Percentiles rank a stretch among this genome's conserved stretches.
These are phyloP conservation scores for Ibidorhyncha struthersii DNA, from an alignment of 2,113 vertebrate species.

Conservation along the genomic window DNA sequence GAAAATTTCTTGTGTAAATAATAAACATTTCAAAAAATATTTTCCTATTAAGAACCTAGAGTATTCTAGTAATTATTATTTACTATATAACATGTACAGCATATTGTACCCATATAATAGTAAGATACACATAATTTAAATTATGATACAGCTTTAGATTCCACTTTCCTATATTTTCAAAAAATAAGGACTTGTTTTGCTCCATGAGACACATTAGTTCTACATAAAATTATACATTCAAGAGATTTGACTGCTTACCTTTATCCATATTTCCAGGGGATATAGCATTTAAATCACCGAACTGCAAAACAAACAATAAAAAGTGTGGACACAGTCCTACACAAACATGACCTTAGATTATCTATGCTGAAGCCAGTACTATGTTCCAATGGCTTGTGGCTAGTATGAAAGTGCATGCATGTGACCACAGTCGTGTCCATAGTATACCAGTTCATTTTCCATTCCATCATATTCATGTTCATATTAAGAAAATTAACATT, in stretches of 20 bases:
- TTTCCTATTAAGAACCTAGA: background rate
- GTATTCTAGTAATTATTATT: background rate
- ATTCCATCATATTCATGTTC: background rate
- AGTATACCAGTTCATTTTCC: background rate
- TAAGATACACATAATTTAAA: background rate
- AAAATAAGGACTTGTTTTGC: background rate
- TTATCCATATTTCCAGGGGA: conserved; percentile 83
- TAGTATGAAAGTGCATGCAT: background rate
- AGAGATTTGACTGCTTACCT: conserved; percentile 68
- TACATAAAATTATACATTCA: background rate
- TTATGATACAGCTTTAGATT: background rate
- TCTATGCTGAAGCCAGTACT: background rate
- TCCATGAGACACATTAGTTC: background rate
- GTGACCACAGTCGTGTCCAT: background rate
- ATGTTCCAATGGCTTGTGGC: background rate
- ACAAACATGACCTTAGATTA: background rate
- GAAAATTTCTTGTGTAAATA: background rate
- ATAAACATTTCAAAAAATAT: background rate
- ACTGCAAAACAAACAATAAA: conserved; percentile 74
- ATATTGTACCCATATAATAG: background rate
- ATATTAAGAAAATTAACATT: background rate
- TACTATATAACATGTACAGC: background rate
- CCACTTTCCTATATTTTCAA: background rate
- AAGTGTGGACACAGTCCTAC: background rate
- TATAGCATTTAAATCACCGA: conserved; percentile 80